Base-by-base conservation (phyloP, 2,797 vertebrate genomes). In the Rachycentron canadum region DNA sequence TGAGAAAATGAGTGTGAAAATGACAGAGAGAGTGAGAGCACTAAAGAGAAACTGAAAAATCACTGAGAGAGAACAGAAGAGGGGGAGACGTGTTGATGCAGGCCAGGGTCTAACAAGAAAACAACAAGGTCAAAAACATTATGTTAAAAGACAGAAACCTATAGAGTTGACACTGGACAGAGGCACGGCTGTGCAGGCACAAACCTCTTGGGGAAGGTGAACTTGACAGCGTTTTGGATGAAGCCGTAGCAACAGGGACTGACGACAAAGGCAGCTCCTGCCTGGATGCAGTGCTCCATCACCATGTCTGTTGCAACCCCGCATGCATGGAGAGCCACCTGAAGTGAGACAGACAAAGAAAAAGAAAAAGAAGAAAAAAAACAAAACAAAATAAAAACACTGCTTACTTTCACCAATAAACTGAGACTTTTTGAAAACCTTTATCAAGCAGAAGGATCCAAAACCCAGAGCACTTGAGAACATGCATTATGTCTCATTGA, bases 261-360 rank as follows among this genome's bases (percentile, higher is more conserved):
- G 56, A 99, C 81, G 85, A 98, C 95, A 55, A 99, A 99, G 68
- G 96, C 92, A 7, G 98, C 97, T 56, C 81, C 87, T 0, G 94
- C 95, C 73, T 94, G 93, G 86, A 97, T 85, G 82, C 98, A 99
- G 55, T 95, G 97, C 23, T 97, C 95, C 8, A 98, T 95, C 84
- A 99, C 98, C 98, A 99, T 99, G 90, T 99, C 98, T 17, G 98
- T 99, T 1, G 98, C 98, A 68, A 99, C 96, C 2, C 98, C 98
- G 25, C 98, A 99, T 0, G 98, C 98, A 3, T 99, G 98, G 61
- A 99, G 91, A 1, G 97, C 98, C 59, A 99, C 97, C 98, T 99
- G 83, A 10, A 14, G 67, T 1, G 16, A 26, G 60, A 56, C 11
- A 52, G 4, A 47, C 1, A 69, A 25, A 79, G 2, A 65, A 55